These are phyloP conservation scores for Masticophis lateralis DNA, from an alignment of 2,797 vertebrate species.

Conservation along the genomic window DNA sequence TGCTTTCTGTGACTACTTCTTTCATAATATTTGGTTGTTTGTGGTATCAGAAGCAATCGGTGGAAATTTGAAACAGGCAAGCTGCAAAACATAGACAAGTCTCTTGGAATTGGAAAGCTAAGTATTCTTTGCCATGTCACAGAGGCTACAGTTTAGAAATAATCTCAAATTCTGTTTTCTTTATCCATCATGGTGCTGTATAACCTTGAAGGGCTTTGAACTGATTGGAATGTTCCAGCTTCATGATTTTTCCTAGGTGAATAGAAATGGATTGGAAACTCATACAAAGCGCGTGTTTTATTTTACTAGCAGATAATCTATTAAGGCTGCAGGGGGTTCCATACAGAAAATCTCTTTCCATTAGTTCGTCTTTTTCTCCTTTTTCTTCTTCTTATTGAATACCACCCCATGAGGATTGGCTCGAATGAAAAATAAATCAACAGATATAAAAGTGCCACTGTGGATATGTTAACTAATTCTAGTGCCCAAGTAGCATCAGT, in stretches of 20 bases:
- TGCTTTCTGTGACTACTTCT: not conserved
- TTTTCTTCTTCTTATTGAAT: not conserved
- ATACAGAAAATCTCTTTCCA: not conserved
- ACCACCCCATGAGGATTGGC: not conserved
- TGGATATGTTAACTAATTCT: not conserved
- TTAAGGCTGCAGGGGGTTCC: slow-evolving; percentile 17
- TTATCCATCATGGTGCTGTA: not conserved
- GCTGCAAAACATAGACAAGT: not conserved
- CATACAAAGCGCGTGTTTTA: slow-evolving; percentile 3
- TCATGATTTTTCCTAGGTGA: slow-evolving; percentile 28
- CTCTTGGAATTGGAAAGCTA: not conserved
- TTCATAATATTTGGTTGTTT: not conserved
- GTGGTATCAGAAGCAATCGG: not conserved
- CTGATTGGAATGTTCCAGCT: not conserved
- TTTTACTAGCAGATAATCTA: slow-evolving; percentile 16
- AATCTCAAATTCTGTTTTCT: not conserved
- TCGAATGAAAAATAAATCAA: slow-evolving; percentile 16
- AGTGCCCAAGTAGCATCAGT: not conserved
- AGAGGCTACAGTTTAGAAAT: not conserved
- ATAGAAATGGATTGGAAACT: slow-evolving; percentile 17
- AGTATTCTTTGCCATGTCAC: not conserved
- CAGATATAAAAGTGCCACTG: not conserved
- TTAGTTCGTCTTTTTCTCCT: slow-evolving; percentile 6
- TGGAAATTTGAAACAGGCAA: not conserved
- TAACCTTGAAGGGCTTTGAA: not conserved